These are phyloP conservation scores for Crematogaster levior DNA, from an alignment of 2,888 invertebrate genomes.

Conservation along the genomic window DNA sequence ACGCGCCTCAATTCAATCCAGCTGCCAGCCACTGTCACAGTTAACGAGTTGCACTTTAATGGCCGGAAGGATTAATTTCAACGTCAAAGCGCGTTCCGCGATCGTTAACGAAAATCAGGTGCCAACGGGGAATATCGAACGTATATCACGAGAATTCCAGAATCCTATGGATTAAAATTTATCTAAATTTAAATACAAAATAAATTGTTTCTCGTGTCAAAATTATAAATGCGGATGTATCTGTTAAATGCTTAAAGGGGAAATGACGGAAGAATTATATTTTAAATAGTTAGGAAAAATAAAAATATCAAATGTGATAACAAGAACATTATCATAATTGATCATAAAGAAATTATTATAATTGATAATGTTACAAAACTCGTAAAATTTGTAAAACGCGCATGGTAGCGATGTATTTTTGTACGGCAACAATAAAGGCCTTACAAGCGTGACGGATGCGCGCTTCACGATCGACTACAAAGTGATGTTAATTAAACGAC, in stretches of 20 bases:
- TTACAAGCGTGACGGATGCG: slow-evolving; percentile 20
- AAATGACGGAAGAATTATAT: background rate
- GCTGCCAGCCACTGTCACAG: slow-evolving; percentile 73
- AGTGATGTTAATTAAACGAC: slow-evolving; percentile 79
- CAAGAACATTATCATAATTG: background rate
- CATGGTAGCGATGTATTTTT: background rate
- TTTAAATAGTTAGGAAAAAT: background rate
- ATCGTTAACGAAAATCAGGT: slow-evolving; percentile 61
- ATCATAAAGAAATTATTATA: background rate
- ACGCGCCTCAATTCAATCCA: slow-evolving; percentile 80
- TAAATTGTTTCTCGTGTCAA: background rate
- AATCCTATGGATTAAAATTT: background rate
- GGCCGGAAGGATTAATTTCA: slow-evolving; percentile 77
- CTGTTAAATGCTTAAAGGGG: background rate
- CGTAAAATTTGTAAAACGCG: background rate
- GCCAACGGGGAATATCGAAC: background rate
- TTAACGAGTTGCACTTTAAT: slow-evolving; percentile 73
- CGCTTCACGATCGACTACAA: slow-evolving; percentile 73
- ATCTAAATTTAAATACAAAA: background rate
- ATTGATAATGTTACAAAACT: background rate
- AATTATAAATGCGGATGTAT: background rate
- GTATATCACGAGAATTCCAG: background rate
- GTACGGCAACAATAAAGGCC: background rate
- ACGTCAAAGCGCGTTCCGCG: slow-evolving; percentile 55
- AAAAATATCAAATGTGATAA: background rate